Evolutionary conservation across 2,888 invertebrate species (phyloP).

Genomic region (Anodontia alba): DNA sequence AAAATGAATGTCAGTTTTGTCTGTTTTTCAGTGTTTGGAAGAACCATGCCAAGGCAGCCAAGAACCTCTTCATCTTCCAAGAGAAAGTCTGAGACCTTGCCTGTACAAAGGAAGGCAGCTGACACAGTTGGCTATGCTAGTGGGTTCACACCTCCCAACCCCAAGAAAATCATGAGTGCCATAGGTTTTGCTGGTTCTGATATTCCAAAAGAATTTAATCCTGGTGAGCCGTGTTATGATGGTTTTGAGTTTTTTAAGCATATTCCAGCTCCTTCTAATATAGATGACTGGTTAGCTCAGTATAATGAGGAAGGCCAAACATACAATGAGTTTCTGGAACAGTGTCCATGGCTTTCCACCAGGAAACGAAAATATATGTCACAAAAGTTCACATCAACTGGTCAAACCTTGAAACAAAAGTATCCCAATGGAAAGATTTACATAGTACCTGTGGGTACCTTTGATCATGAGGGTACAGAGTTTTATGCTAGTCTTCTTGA

Average conservation of each 20-base stretch:
- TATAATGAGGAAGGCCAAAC: constrained; percentile 82
- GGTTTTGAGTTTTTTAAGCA: constrained; percentile 67
- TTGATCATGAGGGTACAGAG: constrained; percentile 61
- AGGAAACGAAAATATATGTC: constrained; percentile 74
- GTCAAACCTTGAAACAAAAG: constrained; percentile 72
- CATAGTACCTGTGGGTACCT: constrained; percentile 78
- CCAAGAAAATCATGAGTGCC: constrained; percentile 62
- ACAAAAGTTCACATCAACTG: constrained; percentile 70
- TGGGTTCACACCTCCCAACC: constrained; percentile 72
- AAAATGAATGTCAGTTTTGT: no score
- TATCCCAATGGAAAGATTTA: constrained; percentile 81
- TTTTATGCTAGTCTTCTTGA: constrained; percentile 74
- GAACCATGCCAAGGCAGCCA: constrained; percentile 49
- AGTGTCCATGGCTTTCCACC: constrained; percentile 80
- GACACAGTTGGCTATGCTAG: constrained; percentile 70
- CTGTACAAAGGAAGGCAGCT: constrained; percentile 12
- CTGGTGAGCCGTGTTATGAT: constrained; percentile 17
- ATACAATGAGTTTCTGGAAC: constrained; percentile 70
- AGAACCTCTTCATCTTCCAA: constrained; percentile 42
- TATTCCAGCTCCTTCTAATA: constrained; percentile 73
- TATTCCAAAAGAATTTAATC: constrained; percentile 56
- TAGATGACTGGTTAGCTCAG: constrained; percentile 83
- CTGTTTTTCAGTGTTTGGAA: no score
- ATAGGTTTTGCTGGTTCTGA: constrained; percentile 62
- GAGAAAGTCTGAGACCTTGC: not conserved